These are phyloP conservation scores for Phenacoccus solenopsis DNA, from an alignment of 1,140 invertebrate genomes.

Conservation along the genomic window DNA sequence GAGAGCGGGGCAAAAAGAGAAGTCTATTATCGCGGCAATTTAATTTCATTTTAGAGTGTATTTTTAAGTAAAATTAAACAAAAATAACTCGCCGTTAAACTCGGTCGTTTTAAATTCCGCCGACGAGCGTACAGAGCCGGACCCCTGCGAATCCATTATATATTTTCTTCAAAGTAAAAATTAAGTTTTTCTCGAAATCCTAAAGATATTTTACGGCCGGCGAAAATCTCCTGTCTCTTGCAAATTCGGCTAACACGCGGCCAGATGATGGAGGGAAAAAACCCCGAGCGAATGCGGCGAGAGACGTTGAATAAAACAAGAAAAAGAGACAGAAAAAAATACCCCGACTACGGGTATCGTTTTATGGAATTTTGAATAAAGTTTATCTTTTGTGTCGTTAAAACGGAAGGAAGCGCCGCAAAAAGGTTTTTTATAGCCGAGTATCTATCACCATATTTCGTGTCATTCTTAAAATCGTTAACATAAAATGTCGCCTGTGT, in stretches of 20 bases:
- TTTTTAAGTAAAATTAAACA: slow-evolving; percentile 4
- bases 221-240: background rate
- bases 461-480: slow-evolving; percentile 9
- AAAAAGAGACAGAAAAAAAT: too few relatives aligned
- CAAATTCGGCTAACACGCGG: background rate
- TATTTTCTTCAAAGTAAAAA: background rate
- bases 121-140: too few relatives aligned
- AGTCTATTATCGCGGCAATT: background rate
- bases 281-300: background rate
- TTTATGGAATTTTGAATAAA: slow-evolving; percentile 12
- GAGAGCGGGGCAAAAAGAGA: background rate
- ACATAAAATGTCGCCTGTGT: background rate
- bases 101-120: background rate
- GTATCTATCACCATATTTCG: slow-evolving; percentile 10
- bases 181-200: background rate
- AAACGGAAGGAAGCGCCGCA: background rate
- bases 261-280: too few relatives aligned
- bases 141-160: background rate
- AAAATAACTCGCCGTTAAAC: background rate
- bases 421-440: slow-evolving; percentile 14
- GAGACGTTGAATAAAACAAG: background rate
- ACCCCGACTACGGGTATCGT: background rate
- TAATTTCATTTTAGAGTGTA: background rate
- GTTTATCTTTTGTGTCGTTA: slow-evolving; percentile 13
- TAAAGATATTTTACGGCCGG: background rate